These are phyloP conservation scores for Halcyon chelicuti DNA, from an alignment of 2,797 vertebrate species.

Conservation along the genomic window DNA sequence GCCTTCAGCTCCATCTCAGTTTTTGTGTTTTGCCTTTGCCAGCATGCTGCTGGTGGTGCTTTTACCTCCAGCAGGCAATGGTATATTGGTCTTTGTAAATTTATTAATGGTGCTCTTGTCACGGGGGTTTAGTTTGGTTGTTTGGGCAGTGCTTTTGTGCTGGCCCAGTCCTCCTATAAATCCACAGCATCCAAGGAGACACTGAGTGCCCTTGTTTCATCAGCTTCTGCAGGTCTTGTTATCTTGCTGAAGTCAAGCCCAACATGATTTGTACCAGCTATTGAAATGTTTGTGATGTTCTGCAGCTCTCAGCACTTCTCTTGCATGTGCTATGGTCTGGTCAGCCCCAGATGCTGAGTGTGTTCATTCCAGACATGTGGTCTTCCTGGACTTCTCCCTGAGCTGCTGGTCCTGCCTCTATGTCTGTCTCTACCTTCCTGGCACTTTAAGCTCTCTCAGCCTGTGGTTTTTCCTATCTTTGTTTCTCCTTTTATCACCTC, in stretches of 20 bases:
- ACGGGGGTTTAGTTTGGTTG: not conserved
- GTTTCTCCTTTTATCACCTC: not conserved
- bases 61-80: not conserved
- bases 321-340: not conserved
- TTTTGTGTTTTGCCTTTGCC: not conserved
- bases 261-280: not conserved
- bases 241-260: not conserved
- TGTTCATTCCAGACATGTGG: not conserved
- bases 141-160: not conserved
- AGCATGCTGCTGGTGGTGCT: accelerated
- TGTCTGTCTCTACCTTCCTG: not conserved
- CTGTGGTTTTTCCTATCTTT: not conserved
- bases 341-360: not conserved
- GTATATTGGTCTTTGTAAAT: not conserved
- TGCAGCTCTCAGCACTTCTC: not conserved
- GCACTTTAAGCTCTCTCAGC: not conserved
- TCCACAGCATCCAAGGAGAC: not conserved
- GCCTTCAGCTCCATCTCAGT: not conserved
- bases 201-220: not conserved
- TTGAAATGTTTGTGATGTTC: not conserved
- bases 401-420: not conserved
- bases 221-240: not conserved
- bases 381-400: not conserved
- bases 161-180: too few relatives aligned
- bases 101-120: not conserved